Base-by-base conservation (phyloP, 2,113 vertebrate genomes). In the Ursus arctos region DNA sequence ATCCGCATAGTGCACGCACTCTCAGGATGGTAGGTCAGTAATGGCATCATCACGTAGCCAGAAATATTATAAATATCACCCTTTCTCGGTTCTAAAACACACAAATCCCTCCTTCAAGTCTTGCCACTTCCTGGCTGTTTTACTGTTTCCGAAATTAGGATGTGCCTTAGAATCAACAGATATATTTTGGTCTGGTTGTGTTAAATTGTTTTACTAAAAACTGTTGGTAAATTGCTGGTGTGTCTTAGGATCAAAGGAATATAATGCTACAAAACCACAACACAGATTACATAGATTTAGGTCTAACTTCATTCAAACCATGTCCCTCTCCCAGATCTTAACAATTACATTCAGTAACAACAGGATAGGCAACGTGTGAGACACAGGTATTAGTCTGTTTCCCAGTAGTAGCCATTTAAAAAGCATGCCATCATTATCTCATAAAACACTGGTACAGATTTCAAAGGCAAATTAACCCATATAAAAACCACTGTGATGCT, bases 401-500 rank as follows among this genome's bases (percentile, higher is more conserved):
- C 80, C 74, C 96, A 87, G 90, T 0, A 90, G 63, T 0, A 92
- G 85, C 28, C 59, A 53, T 88, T 96, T 97, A 96, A 84, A 97
- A 95, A 49, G 84, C 74, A 94, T 84, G 90, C 61, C 85, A 53
- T 94, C 91, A 95, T 88, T 69, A 95, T 49, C 94, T 97, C 95
- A 91, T 97, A 95, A 98, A 98, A 97, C 85, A 72, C 26, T 86
- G 71, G 77, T 69, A 57, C 16, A 61, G 31, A 76, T 97, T 97
- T 98, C 97, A 98, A 97, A 98, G 94, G 69, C 90, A 94, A 94
- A 94, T 94, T 43, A 94, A 63, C 63, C 71, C 79, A 89, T 33
- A 91, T 95, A 95, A 98, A 98, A 96, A 81, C 40, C 85, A 71
- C 18, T 53, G 53, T 94, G 92, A 85, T 95, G 87, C 91, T 96